Conservation (phyloP, 2,797 vertebrate genomes). For the Limnodromus scolopaceus region DNA sequence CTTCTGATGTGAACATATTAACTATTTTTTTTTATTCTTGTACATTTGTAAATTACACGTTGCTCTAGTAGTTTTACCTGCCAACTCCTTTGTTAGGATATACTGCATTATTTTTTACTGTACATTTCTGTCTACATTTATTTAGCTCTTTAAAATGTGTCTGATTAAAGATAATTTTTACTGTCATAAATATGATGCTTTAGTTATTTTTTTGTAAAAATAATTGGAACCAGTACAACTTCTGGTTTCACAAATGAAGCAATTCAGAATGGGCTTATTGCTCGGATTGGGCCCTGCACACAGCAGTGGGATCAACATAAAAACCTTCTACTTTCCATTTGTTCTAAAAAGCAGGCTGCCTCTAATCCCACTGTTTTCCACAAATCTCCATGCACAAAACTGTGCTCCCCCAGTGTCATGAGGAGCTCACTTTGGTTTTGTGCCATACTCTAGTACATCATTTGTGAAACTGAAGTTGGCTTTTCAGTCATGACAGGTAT, state of each 20-base stretch:
- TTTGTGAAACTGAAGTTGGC: slow-evolving; percentile 75
- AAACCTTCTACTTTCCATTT: slow-evolving; percentile 8
- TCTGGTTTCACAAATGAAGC: slow-evolving; percentile 74
- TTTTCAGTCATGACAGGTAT: slow-evolving; percentile 63
- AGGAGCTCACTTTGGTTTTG: slow-evolving; percentile 54
- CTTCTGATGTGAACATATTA: background rate
- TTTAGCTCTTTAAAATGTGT: background rate
- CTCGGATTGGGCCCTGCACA: background rate
- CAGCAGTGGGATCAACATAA: background rate
- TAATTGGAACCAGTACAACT: slow-evolving; percentile 44
- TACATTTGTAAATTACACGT: background rate
- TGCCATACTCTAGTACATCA: slow-evolving; percentile 23
- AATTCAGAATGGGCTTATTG: background rate
- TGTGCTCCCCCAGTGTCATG: slow-evolving; percentile 1
- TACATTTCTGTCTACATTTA: background rate
- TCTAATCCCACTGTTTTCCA: slow-evolving; percentile 31
- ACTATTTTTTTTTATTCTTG: background rate
- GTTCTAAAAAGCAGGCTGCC: slow-evolving; percentile 16
- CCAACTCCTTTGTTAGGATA: background rate
- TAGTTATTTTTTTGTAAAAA: background rate
- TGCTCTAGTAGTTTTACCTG: background rate
- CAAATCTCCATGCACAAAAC: slow-evolving; percentile 46
- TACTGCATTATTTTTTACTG: background rate
- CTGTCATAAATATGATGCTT: background rate
- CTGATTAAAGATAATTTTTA: background rate